Conservation (phyloP, 2,888 invertebrate species). For the Augiades crinisus region DNA sequence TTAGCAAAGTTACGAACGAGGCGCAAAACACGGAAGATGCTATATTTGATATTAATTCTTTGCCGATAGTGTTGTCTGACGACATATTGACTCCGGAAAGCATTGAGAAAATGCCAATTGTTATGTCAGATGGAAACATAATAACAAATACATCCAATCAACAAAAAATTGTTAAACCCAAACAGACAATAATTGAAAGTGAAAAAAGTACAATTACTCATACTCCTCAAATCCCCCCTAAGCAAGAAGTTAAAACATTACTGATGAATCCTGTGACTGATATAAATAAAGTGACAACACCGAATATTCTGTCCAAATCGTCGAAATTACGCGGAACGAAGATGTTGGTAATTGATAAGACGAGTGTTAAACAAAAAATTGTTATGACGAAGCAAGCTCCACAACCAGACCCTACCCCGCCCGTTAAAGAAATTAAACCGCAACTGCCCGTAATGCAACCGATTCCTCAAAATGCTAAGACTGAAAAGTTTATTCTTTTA, state of each 20-base stretch:
- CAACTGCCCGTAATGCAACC: conserved; percentile 45
- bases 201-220: conserved; percentile 48
- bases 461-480: conserved; percentile 51
- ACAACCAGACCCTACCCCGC: conserved; percentile 39
- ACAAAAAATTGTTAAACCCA: conserved; percentile 59
- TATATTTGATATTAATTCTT: conserved; percentile 87
- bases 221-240: conserved; percentile 46
- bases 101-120: conserved; percentile 86
- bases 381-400: conserved; percentile 60
- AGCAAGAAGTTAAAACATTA: conserved; percentile 64
- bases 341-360: conserved; percentile 71
- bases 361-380: conserved; percentile 72
- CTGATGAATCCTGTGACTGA: conserved; percentile 62
- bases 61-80: conserved; percentile 88
- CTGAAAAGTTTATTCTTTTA: conserved; percentile 71
- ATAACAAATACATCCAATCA: conserved; percentile 52
- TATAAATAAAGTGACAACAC: conserved; percentile 60
- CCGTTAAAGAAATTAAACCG: conserved; percentile 60
- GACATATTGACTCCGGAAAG: conserved; percentile 85
- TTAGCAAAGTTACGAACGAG: conserved; percentile 41
- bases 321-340: conserved; percentile 69
- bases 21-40: conserved; percentile 55
- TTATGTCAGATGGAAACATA: conserved; percentile 73
- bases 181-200: conserved; percentile 48
- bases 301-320: conserved; percentile 75